phyloP scores from a whole-genome alignment of 1,140 invertebrate species.

The Trichomalopsis sarcophagae region DNA sequence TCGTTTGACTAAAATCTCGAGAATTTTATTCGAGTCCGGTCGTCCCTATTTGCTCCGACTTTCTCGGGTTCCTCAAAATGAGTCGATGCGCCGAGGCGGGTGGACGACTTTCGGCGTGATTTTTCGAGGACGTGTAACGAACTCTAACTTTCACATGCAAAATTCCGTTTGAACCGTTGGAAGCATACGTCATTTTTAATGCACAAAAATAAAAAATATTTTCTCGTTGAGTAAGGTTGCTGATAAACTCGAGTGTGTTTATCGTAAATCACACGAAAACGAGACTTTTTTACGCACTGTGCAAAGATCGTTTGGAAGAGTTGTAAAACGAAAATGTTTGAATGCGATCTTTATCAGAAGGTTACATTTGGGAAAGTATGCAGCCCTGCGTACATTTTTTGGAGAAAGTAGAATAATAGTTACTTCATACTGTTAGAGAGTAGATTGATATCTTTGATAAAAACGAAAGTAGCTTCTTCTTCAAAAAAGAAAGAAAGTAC shows the following conservation, averaged over 20 bases:
- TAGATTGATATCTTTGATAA: too few species aligned
- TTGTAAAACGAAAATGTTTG: too few species aligned
- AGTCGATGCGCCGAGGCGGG: neutral
- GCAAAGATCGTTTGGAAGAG: too few species aligned
- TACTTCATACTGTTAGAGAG: too few species aligned
- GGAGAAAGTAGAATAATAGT: too few species aligned
- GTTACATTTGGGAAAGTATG: too few species aligned
- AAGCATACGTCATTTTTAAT: neutral
- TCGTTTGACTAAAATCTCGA: neutral
- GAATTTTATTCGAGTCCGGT: neutral
- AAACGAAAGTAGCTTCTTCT: too few species aligned
- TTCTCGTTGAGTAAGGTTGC: neutral
- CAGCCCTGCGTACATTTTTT: too few species aligned
- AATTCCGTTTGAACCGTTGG: neutral
- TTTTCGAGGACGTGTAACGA: conserved; percentile 5
- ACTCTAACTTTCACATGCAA: conserved; percentile 19
- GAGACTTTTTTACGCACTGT: too few species aligned
- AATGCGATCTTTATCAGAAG: too few species aligned
- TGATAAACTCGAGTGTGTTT: neutral
- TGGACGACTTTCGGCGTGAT: conserved; percentile 9
- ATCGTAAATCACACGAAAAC: too few species aligned
- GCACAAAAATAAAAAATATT: neutral
- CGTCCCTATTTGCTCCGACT: neutral
- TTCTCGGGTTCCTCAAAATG: neutral
- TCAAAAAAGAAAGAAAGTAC: too few species aligned